Conservation (phyloP, 1,140 invertebrate genomes). For the Sweltsa coloradensis region DNA sequence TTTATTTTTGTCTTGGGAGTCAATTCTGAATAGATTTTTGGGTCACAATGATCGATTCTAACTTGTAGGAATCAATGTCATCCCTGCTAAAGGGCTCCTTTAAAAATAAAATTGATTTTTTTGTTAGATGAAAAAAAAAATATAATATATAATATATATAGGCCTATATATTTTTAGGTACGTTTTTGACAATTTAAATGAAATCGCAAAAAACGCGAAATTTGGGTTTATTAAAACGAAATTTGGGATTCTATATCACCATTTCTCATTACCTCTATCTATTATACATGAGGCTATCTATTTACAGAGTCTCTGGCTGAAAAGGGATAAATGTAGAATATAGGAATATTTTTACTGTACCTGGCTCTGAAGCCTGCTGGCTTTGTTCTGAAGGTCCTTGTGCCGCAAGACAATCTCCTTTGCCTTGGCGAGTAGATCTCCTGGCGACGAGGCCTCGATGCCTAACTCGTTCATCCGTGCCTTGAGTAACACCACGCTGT, state of each 20-base stretch:
- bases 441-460: conserved; percentile 68
- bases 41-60: too few relatives aligned
- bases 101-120: too few relatives aligned
- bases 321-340: not conserved
- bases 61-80: too few relatives aligned
- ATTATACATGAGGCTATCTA: not conserved
- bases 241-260: too few relatives aligned
- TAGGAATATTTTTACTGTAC: conserved; percentile 43
- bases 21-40: too few relatives aligned
- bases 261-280: too few relatives aligned
- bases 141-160: too few relatives aligned
- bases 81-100: too few relatives aligned
- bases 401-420: conserved; percentile 87
- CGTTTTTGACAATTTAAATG: too few relatives aligned
- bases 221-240: not conserved
- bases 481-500: conserved; percentile 81
- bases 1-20: too few relatives aligned
- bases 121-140: not conserved
- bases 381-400: conserved; percentile 79
- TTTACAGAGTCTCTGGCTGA: not conserved
- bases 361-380: conserved; percentile 67
- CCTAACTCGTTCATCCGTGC: conserved; percentile 83
- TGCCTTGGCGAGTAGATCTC: conserved; percentile 75
- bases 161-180: not conserved
- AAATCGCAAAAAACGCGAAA: too few relatives aligned